These are phyloP conservation scores for Stenopsyche tienmushanensis DNA, from an alignment of 1,140 invertebrate species.

Conservation along the genomic window DNA sequence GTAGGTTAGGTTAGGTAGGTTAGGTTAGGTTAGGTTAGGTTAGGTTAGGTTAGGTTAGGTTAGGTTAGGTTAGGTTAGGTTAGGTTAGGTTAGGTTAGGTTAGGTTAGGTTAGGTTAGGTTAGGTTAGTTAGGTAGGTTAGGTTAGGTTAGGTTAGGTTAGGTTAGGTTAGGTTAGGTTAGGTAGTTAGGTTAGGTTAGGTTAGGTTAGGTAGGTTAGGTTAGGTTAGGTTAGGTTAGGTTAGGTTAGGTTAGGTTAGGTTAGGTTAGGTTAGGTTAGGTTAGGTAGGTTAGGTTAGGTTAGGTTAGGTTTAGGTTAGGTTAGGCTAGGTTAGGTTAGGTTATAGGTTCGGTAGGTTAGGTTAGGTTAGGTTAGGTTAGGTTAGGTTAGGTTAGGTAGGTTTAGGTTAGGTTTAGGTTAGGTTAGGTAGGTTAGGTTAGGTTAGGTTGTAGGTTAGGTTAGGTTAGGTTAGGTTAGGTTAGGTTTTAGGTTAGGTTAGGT, in stretches of 20 bases:
- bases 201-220: slow-evolving; percentile 34
- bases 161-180: slow-evolving; percentile 31
- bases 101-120: too few relatives aligned
- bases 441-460: slow-evolving; percentile 41
- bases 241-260: neutral
- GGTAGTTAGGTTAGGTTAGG: slow-evolving; percentile 26
- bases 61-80: too few relatives aligned
- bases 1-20: too few relatives aligned
- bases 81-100: too few relatives aligned
- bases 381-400: slow-evolving; percentile 16
- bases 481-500: slow-evolving; percentile 38
- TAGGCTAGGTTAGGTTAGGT: slow-evolving; percentile 39
- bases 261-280: slow-evolving; percentile 19
- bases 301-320: slow-evolving; percentile 35
- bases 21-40: too few relatives aligned
- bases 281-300: slow-evolving; percentile 42
- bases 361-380: slow-evolving; percentile 35
- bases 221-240: slow-evolving; percentile 32
- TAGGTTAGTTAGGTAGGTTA: too few relatives aligned
- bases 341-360: slow-evolving; percentile 23
- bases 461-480: slow-evolving; percentile 41
- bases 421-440: slow-evolving; percentile 44
- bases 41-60: too few relatives aligned
- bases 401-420: slow-evolving; percentile 37
- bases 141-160: slow-evolving; percentile 40